These are phyloP conservation scores for Stenotaenia linearis DNA, from an alignment of 2,888 invertebrate genomes.

Conservation along the genomic window DNA sequence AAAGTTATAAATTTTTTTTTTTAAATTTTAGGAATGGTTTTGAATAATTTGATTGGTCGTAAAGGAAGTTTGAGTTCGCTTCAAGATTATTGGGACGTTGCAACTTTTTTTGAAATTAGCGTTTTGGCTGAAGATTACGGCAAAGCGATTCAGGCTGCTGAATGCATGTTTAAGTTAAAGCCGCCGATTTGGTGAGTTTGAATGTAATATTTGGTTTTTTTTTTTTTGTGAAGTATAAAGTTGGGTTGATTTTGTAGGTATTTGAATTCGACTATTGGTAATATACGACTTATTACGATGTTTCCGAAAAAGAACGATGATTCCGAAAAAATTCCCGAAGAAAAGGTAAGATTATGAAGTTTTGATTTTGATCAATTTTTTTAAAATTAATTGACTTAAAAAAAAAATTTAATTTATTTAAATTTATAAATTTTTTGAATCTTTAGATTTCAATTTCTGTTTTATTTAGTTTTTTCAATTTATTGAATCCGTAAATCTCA, in stretches of 20 bases:
- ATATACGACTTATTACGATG: conserved; percentile 82
- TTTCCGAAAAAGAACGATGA: conserved; percentile 79
- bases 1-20: no score
- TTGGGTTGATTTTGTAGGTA: conserved; percentile 55
- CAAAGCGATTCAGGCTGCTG: conserved; percentile 92
- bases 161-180: conserved; percentile 55
- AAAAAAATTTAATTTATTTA: no score
- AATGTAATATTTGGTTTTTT: background rate
- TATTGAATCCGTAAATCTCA: no score
- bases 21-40: conserved; percentile 84
- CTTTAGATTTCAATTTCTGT: no score
- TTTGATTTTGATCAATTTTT: no score
- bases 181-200: conserved; percentile 51
- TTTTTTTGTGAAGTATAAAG: background rate
- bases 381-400: no score
- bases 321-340: conserved; percentile 63
- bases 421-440: no score
- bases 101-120: conserved; percentile 96
- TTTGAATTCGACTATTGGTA: conserved; percentile 92
- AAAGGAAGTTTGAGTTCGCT: conserved; percentile 90
- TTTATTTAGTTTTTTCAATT: no score
- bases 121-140: conserved; percentile 94
- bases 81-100: conserved; percentile 98
- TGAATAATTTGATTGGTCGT: conserved; percentile 95
- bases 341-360: conserved; percentile 51